Evolutionary conservation across 2,797 vertebrate species (phyloP).

Genomic region (Knipowitschia caucasica): DNA sequence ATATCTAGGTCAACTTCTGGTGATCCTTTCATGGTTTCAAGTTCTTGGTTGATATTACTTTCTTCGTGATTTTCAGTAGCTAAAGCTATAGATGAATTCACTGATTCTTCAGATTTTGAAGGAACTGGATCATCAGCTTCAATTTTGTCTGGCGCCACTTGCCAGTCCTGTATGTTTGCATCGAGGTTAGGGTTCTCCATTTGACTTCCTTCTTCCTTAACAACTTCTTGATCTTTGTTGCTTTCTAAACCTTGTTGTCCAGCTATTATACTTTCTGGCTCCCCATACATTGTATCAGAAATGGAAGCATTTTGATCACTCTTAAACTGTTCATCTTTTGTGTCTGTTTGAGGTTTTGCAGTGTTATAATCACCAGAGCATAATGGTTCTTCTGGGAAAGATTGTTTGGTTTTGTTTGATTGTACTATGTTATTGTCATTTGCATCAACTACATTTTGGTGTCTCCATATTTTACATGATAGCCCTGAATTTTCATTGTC

Average conservation of each 20-base stretch:
- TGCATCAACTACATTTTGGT: conserved; percentile 2
- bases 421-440: too few species aligned
- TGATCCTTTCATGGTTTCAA: background rate
- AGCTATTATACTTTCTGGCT: background rate
- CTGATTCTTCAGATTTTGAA: conserved; percentile 3
- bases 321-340: background rate
- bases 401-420: too few species aligned
- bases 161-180: background rate
- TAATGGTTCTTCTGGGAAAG: background rate
- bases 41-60: background rate
- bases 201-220: background rate
- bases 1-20: background rate
- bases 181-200: background rate
- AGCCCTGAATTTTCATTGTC: background rate
- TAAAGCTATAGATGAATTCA: background rate
- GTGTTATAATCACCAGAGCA: background rate
- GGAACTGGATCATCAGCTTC: background rate
- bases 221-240: background rate
- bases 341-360: background rate
- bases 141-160: background rate
- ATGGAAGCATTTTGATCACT: background rate
- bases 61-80: background rate
- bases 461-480: background rate
- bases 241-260: background rate
- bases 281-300: background rate